A percentile compares a stretch with the other conserved stretches of the same genome.
Conservation (phyloP, 2,888 invertebrate species). For the Sepioteuthis lessoniana region DNA sequence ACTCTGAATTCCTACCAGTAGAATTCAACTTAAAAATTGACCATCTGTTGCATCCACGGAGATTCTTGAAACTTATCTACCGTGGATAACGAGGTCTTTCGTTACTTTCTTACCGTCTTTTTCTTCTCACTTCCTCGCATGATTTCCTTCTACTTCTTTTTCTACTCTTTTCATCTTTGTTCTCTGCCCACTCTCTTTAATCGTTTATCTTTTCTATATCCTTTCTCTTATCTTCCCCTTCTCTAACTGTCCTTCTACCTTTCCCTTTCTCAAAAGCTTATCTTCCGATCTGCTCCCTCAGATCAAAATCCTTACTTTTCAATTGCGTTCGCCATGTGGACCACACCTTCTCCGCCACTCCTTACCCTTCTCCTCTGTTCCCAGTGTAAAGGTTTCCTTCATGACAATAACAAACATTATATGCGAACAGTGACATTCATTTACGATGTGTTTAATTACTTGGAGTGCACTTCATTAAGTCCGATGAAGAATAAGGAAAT, state of each 20-base stretch:
- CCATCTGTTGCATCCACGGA: too few species aligned
- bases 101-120: neutral
- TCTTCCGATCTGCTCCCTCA: neutral
- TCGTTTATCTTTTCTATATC: neutral
- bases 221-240: neutral
- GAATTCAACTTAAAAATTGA: too few species aligned
- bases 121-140: neutral
- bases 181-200: neutral
- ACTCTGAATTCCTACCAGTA: too few species aligned
- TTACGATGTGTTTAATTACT: slow-evolving; percentile 14
- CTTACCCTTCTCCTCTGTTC: neutral
- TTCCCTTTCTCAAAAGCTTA: neutral
- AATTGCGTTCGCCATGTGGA: neutral
- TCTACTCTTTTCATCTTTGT: neutral
- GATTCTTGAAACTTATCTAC: too few species aligned
- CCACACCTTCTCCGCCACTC: neutral
- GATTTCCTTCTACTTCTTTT: neutral
- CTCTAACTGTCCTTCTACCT: neutral
- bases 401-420: neutral
- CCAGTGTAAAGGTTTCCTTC: neutral
- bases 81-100: too few species aligned
- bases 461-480: slow-evolving; percentile 17
- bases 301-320: neutral
- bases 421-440: neutral
- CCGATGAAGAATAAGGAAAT: neutral